Evolutionary conservation across 2,888 invertebrate genomes (phyloP), one percentile per base, ranked within the genome.

Genomic region (Papilio gigon): DNA sequence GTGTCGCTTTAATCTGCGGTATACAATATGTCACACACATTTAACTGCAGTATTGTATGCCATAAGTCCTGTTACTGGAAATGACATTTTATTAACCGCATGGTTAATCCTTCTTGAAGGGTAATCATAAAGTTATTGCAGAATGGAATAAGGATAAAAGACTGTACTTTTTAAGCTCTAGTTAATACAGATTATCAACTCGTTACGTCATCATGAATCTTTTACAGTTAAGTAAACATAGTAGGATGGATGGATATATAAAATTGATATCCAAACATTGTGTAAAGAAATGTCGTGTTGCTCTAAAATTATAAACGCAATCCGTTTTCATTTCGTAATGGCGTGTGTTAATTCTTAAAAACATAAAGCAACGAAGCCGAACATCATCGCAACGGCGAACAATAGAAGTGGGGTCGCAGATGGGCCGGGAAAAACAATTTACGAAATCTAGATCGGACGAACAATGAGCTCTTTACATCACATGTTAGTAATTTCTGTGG

Each of bases 381-480:
- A 70, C 73, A 71, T 73, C 71, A 35, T 25, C 20, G 35, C 67
- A 74, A 69, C 61, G 64, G 58, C 62, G 67, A 72, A 79, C 82
- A 84, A 84, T 78, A 75, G 80, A 77, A 78, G 80, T 80, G 77
- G 75, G 53, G 27, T 70, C 67, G 70, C 73, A 79, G 82, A 84
- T 85, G 83, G 80, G 78, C 77, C 75, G 63, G 73, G 75, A 77
- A 78, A 81, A 81, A 81, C 81, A 80, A 78, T 77, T 75, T 78
- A 78, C 79, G 83, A 80, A 82, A 89, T 90, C 89, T 89, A 89
- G 89, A 90, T 89, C 85, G 84, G 76, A 80, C 85, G 85, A 84
- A 89, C 90, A 90, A 89, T 88, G 85, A 78, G 77, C 80, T 85
- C 79, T 85, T 90, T 88, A 87, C 86, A 86, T 88, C 88, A 87